A percentile compares a stretch with the other conserved stretches of the same genome.
Conservation (phyloP, 2,113 vertebrate genomes). For the Porphyrio hochstetteri region DNA sequence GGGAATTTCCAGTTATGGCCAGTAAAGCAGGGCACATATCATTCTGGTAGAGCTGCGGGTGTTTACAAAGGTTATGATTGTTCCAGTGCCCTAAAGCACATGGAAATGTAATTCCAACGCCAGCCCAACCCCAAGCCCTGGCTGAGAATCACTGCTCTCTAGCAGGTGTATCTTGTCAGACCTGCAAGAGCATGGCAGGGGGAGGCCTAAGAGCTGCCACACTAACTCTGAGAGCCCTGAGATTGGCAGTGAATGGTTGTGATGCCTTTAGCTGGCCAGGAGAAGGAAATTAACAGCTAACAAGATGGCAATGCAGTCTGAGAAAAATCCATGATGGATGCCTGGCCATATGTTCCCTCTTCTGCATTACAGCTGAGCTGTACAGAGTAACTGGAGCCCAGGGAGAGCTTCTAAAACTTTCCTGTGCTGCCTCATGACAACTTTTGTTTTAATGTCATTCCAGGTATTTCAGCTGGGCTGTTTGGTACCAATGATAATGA, state of each 20-base stretch:
- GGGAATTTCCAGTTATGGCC: neutral
- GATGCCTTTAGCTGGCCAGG: neutral
- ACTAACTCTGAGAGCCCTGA: neutral
- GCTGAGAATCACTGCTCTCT: neutral
- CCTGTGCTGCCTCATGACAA: neutral
- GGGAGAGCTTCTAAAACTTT: neutral
- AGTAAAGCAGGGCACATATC: fast-evolving
- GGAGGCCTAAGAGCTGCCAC: neutral
- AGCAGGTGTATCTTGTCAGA: neutral
- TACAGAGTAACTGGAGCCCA: neutral
- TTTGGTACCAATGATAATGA: constrained; percentile 88
- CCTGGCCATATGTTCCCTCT: neutral
- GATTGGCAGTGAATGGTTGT: neutral
- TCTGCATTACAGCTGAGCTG: neutral
- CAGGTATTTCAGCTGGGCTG: constrained; percentile 81
- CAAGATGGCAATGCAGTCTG: neutral
- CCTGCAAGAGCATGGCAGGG: neutral
- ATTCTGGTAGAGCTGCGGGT: neutral
- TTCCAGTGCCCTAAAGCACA: neutral
- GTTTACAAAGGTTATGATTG: neutral
- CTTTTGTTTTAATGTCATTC: neutral
- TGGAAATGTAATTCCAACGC: neutral
- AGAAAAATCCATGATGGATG: neutral
- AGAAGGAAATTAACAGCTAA: neutral
- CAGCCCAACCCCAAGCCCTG: neutral